Evolutionary conservation across 2,888 invertebrate genomes (phyloP), one percentile per base, ranked within the genome.

Genomic region (Pocota personata): DNA sequence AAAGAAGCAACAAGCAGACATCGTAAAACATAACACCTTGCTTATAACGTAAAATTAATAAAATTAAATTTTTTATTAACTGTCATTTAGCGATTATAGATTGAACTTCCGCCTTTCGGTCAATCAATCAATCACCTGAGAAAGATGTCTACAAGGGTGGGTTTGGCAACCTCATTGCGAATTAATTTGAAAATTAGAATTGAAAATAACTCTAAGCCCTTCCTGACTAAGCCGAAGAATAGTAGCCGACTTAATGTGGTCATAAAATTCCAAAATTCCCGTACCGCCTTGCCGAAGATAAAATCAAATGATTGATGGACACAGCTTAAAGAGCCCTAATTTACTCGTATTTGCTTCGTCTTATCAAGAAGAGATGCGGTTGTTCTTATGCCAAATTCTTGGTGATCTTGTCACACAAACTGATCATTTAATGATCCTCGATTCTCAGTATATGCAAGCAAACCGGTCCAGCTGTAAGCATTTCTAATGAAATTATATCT

Each of bases 331-430:
- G 52, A 58, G 37, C 19, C 76, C 57, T 8, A 67, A 67, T 67
- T 76, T 76, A n/a, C n/a, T n/a, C n/a, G n/a, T n/a, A 37, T 76
- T 55, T 37, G 6, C 48, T 58, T 32, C 24, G n/a, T 16, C 46
- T 24, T 32, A 16, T 8, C 14, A 12, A 12, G 19, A 48, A 19
- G 30, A 55, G 69, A 58, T 58, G 66, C 46, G 64, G 52, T 43
- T 64, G 32, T 57, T 57, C 30, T 57, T 46, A 57, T 32, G 27
- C 37, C 66, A 67, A 76, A 76, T 76, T 67, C 40, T 37, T 67
- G 50, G 67, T 40, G 77, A 77, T 77, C 77, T 60, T 77, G 77
- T 77, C 77, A 77, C 67, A 77, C 77, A 77, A 69, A 77, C 77
- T 60, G 77, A 77, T 69, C 77, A 52, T 77, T 77, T 77, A 77